Base-by-base conservation (phyloP, 2,113 vertebrate species). In the Engystomops pustulosus region DNA sequence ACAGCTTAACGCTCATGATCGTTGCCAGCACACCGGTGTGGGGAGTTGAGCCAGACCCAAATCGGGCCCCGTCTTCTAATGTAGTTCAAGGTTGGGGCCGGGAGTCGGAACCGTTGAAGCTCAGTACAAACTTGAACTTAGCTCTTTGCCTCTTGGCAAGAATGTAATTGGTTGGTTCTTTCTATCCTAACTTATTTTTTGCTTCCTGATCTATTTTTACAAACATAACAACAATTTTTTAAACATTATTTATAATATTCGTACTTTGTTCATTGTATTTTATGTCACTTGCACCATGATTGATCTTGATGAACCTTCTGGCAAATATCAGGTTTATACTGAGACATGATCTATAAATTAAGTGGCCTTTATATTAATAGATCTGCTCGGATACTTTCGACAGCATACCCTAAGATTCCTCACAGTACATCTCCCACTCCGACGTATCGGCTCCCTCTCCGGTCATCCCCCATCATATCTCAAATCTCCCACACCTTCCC, bases 401-500 rank as follows among this genome's bases (percentile, higher is more conserved):
- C 70, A 49, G 36, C 51, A 78, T 58, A 60, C 41, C 72, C 34
- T 34, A 75, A 60, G 41, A 69, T 83, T 74, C 55, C 72, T 47
- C 41, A 74, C 41, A 47, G 45, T 53, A 38, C 47, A 49, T 69
- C 60, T 20, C 62, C 45, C 80, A 62, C 53, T 30, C 25, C 32
- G 23, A 17, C 20, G 14, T 77, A 77, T 55, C 53, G 18, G 20
- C 74, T 55, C 49, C 72, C 12, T 44, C 27, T 34, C 60, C 32
- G 25, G 41, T 72, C 70, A 38, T 55, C 62, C 60, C 45, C 60
- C 36, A 17, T 77, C 34, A 38, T 51, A 76, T 67, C 83, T 85
- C 75, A 55, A 58, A 85, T 85, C 83, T 79, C 75, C 83, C 49
- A 85, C 74, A 85, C 75, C 74, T 78, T 58, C 44, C 83, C 65